Base-by-base conservation (phyloP, 2,113 vertebrate genomes). In the Columba livia region DNA sequence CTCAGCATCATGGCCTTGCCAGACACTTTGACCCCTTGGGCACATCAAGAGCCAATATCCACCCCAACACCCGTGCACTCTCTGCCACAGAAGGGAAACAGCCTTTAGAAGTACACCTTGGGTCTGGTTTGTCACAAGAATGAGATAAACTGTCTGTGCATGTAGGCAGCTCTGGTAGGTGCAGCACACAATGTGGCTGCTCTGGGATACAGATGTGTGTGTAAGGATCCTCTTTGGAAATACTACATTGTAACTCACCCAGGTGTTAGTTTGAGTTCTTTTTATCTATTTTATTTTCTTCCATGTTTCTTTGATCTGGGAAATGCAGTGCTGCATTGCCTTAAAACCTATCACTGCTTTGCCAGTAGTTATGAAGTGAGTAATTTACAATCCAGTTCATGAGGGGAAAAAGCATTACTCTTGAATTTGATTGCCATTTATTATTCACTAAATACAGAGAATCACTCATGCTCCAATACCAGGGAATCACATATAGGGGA, bases 141-240 rank as follows among this genome's bases (percentile, higher is more conserved):
- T 15, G 1, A 6, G 16, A 36, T 19, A 36, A 74, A 40, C 8
- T 42, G 6, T 5, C 12, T 11, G 28, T 4, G 11, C 31, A 24
- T 1, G 1, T 2, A 31, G 26, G 21, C 48, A 17, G 34, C 20
- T 15, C 70, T 25, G 1, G 0, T 4, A 21, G 65, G 17, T 65
- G 60, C 51, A 19, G 47, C 8, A 34, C 51, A 4, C 51, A 44
- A 0, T 0, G 12, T 9, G 26, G 23, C 36, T 38, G 29, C 36
- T 74, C 40, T 25, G 10, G 14, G 23, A 31, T 24, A 16, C 6
- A 54, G 50, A 2, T 5, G 32, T 5, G 9, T 9, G 11, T 23
- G 11, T 5, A 9, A 2, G 7, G 9, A 31, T 44, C 6, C 1
- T 20, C 40, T 66, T 42, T 32, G 38, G 28, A 66, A 88, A 81